These are phyloP conservation scores for Graphium colonna DNA, from an alignment of 2,888 invertebrate genomes.

Conservation along the genomic window DNA sequence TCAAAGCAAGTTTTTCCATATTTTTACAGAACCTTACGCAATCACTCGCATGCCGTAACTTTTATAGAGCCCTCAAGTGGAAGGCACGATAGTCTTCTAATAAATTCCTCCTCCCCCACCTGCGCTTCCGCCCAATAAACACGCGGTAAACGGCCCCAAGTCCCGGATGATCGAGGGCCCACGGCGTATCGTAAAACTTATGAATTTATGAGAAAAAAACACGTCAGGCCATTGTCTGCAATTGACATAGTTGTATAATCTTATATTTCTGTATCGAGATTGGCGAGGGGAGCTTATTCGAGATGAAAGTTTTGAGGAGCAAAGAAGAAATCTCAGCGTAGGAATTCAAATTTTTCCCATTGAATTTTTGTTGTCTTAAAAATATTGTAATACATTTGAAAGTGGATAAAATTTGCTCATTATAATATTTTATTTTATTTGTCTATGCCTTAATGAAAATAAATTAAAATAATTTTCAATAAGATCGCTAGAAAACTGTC, in stretches of 20 bases:
- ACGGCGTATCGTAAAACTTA: slow-evolving; percentile 48
- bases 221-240: slow-evolving; percentile 12
- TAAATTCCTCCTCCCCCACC: slow-evolving; percentile 31
- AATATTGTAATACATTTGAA: too few relatives aligned
- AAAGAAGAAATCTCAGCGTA: too few relatives aligned
- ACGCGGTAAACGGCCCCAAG: slow-evolving; percentile 39
- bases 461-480: too few relatives aligned
- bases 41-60: not conserved
- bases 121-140: slow-evolving; percentile 42
- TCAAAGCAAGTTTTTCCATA: too few relatives aligned
- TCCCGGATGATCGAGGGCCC: slow-evolving; percentile 17
- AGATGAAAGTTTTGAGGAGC: too few relatives aligned
- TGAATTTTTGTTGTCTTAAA: too few relatives aligned
- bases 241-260: not conserved
- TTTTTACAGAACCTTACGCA: not conserved
- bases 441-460: too few relatives aligned
- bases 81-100: slow-evolving; percentile 6
- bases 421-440: too few relatives aligned
- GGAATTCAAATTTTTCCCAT: too few relatives aligned
- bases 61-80: not conserved
- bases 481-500: too few relatives aligned
- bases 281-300: not conserved
- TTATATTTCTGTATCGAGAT: not conserved
- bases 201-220: slow-evolving; percentile 48
- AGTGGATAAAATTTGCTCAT: too few relatives aligned